Evolutionary conservation across 2,888 invertebrate genomes (phyloP).

Genomic region (Polymixis flavicincta): DNA sequence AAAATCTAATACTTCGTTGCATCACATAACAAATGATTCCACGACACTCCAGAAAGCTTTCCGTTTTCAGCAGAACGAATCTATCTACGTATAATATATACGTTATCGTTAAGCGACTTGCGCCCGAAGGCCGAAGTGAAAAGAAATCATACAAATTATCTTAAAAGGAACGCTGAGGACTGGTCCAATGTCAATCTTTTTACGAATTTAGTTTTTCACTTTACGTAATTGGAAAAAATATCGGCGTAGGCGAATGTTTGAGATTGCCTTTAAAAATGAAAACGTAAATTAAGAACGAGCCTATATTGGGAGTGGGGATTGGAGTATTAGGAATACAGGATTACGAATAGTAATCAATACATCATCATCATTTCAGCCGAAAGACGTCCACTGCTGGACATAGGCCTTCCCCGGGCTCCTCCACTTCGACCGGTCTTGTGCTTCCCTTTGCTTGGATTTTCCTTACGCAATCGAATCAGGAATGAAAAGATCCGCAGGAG

Average conservation of each 20-base stretch:
- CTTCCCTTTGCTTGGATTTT: too few species aligned
- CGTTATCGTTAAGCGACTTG: constrained; percentile 53
- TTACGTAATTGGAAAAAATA: constrained; percentile 62
- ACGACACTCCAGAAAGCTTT: constrained; percentile 72
- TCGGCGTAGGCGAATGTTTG: constrained; percentile 45
- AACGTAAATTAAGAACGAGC: constrained; percentile 48
- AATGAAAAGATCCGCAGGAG: too few species aligned
- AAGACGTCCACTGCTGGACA: too few species aligned
- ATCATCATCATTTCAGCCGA: too few species aligned
- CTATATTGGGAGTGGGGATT: constrained; percentile 2
- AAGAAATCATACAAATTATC: constrained; percentile 79
- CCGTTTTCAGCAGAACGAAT: constrained; percentile 63
- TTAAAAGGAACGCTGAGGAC: constrained; percentile 72
- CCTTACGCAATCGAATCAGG: too few species aligned
- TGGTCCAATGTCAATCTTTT: constrained; percentile 70
- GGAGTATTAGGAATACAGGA: constrained; percentile 23
- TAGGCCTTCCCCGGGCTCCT: too few species aligned
- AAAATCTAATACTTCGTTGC: constrained; percentile 21
- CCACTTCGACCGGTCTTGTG: too few species aligned
- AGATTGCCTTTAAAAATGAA: constrained; percentile 50
- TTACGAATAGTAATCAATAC: constrained; percentile 31
- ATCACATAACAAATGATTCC: constrained; percentile 69
- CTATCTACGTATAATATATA: constrained; percentile 63
- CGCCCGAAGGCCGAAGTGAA: constrained; percentile 61
- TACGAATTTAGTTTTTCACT: constrained; percentile 69